Evolutionary conservation across 2,888 invertebrate species (phyloP), one percentile per base, ranked within the genome.

Genomic region (Lymantria dispar): DNA sequence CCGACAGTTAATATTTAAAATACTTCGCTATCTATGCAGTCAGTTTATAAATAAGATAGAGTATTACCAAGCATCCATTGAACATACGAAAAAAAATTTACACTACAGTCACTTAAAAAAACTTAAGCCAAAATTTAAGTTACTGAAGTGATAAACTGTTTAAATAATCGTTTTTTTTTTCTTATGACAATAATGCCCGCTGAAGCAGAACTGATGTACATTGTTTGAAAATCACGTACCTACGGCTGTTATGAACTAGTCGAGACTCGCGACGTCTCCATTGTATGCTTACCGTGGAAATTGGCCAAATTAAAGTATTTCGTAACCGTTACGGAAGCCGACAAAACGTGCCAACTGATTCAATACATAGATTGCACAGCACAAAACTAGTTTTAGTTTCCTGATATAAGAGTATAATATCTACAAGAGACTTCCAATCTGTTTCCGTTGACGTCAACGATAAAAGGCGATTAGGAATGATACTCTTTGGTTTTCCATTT

Each of bases 261-360:
- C n/a, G 54, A 56, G 33, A 33, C 9, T 10, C 55, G 58, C 62
- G 69, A 60, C 65, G 57, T 60, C 65, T 60, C 70, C 60, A 74
- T 76, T 77, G 79, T 82, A 48, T 71, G 58, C 55, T 56, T 51
- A 74, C 73, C 73, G 74, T 76, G 80, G 68, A 83, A 83, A 82
- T 79, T 72, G 72, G 47, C 50, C 63, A 66, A 68, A 74, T 76
- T 72, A 59, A 64, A 61, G 68, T 81, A n/a, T n/a, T 74, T 77
- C 70, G 74, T 80, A 80, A 82, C 72, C 64, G 71, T 70, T 72
- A 68, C 72, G 76, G 78, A 77, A 74, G 69, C 56, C 48, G 50
- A 63, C 43, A 50, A 58, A 61, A 55, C 49, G 46, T 41, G 48
- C 57, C 31, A 39, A 53, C 44, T 45, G 50, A 50, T 62, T 58